Conservation (phyloP, 1,140 invertebrate species). For the Pseudoatta argentina region DNA sequence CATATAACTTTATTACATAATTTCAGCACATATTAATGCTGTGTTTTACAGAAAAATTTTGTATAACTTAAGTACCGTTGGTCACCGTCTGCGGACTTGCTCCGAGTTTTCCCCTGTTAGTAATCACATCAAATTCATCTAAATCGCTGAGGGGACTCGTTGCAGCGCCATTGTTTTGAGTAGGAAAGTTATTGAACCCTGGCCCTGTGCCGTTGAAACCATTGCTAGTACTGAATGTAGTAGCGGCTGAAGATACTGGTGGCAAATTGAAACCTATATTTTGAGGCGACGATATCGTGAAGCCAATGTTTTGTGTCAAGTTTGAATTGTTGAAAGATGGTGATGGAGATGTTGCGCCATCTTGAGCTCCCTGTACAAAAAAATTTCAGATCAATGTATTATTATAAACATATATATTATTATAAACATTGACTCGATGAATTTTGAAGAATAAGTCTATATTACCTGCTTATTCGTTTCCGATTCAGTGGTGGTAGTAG, state of each 20-base stretch:
- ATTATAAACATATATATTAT: background rate
- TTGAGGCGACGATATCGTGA: constrained; percentile 79
- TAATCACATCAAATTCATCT: constrained; percentile 94
- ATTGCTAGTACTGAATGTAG: constrained; percentile 79
- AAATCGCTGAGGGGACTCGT: constrained; percentile 90
- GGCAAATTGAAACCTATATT: constrained; percentile 83
- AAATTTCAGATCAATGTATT: background rate
- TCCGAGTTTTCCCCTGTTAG: constrained; percentile 88
- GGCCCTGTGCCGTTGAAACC: constrained; percentile 82
- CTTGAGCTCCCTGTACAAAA: constrained; percentile 54
- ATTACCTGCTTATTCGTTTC: constrained; percentile 73
- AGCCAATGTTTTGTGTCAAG: constrained; percentile 78
- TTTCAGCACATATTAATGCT: background rate
- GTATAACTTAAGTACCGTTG: constrained; percentile 80
- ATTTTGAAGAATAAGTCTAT: background rate
- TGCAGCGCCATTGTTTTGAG: constrained; percentile 74
- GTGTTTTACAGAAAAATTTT: constrained; percentile 1
- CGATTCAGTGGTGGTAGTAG: constrained; percentile 78
- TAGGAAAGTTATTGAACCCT: constrained; percentile 80
- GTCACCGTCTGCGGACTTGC: constrained; percentile 83
- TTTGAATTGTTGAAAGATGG: constrained; percentile 78
- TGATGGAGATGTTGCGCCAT: constrained; percentile 72
- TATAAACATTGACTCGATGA: background rate
- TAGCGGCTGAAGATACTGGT: constrained; percentile 71
- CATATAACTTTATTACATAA: background rate